Percentiles rank a stretch among this genome's conserved stretches.
phyloP scores from a whole-genome alignment of 30 jellyfish, hydroid and myxozoan genomes.

The Aurelia aurita complex sp. Pacific region DNA sequence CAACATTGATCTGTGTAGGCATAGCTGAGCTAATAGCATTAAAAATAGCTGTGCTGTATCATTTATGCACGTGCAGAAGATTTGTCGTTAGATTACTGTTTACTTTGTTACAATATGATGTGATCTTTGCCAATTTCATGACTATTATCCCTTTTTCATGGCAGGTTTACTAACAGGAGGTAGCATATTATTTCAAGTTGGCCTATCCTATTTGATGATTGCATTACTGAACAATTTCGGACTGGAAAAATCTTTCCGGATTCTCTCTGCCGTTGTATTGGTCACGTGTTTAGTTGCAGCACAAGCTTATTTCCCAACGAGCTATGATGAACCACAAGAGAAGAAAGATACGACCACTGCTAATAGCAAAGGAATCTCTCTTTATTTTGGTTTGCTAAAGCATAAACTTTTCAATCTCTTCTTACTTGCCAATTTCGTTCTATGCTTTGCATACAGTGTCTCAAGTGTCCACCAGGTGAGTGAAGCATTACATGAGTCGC shows the following conservation, averaged over 20 bases:
- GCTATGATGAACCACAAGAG: conserved; percentile 2
- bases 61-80: no score
- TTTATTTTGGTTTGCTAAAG: conserved; percentile 2
- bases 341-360: neutral
- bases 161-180: conserved; percentile 35
- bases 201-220: conserved; percentile 20
- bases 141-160: neutral
- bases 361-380: neutral
- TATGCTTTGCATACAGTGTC: conserved; percentile 19
- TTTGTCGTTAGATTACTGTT: no score
- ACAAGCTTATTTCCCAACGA: conserved; percentile 13
- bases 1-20: no score
- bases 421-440: conserved; percentile 14
- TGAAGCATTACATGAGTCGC: neutral
- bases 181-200: conserved; percentile 17
- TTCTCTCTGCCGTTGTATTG: neutral
- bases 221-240: neutral
- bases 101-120: no score
- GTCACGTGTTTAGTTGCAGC: conserved; percentile 10
- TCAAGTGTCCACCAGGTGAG: conserved; percentile 57
- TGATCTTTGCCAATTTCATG: neutral
- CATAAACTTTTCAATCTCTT: conserved; percentile 3
- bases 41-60: no score
- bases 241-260: conserved; percentile 9
- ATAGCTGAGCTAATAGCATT: no score